These are phyloP conservation scores for Tethea ocularis DNA, from an alignment of 2,888 invertebrate genomes.

Conservation along the genomic window DNA sequence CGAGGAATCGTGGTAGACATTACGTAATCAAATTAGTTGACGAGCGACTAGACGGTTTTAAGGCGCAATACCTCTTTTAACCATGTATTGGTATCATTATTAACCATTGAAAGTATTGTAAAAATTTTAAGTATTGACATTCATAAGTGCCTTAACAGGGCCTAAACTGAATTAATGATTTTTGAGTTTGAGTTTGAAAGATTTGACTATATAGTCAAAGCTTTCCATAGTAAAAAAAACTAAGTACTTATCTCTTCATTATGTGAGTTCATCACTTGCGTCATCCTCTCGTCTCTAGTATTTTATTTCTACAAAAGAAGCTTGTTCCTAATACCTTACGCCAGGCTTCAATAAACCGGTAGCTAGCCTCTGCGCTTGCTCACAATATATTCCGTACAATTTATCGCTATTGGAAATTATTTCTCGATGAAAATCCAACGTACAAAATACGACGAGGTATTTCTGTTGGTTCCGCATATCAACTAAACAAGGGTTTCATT, in stretches of 20 bases:
- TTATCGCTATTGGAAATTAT: constrained; percentile 66
- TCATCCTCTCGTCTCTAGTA: background rate
- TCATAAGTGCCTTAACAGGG: too few relatives aligned
- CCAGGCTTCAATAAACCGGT: constrained; percentile 51
- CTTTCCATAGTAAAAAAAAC: too few relatives aligned
- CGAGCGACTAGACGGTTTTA: too few relatives aligned
- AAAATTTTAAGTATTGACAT: too few relatives aligned
- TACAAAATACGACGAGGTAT: constrained; percentile 17
- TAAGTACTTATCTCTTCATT: background rate
- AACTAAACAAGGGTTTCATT: constrained; percentile 8
- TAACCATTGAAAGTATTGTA: background rate
- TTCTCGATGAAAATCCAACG: constrained; percentile 61
- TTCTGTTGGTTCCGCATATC: constrained; percentile 10
- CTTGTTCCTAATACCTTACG: constrained; percentile 20
- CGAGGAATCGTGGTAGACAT: background rate
- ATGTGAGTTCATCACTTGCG: constrained; percentile 20
- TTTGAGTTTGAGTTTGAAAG: too few relatives aligned
- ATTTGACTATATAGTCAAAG: too few relatives aligned
- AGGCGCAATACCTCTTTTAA: too few relatives aligned
- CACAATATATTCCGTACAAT: constrained; percentile 63
- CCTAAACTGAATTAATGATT: too few relatives aligned
- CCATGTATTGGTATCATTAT: too few relatives aligned
- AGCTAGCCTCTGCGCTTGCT: constrained; percentile 41
- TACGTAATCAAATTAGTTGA: too few relatives aligned
- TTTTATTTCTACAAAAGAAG: background rate